phyloP scores from a whole-genome alignment of 2,797 vertebrate genomes.

The Lycodopsis pacificus region DNA sequence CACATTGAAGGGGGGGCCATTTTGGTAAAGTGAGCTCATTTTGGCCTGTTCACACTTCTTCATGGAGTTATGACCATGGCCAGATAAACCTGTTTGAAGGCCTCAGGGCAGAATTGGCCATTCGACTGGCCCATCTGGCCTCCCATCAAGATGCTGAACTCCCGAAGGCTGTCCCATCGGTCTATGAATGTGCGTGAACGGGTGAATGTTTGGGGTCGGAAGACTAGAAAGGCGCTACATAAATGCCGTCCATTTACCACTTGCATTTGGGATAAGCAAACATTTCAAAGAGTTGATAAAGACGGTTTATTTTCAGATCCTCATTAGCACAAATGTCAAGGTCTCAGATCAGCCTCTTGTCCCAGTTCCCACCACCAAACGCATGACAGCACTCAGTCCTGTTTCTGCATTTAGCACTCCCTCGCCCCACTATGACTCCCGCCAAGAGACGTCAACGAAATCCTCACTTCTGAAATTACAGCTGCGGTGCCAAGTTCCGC shows the following conservation, averaged over 20 bases:
- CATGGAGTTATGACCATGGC: not conserved
- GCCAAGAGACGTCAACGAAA: conserved; percentile 33
- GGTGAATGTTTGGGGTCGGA: not conserved
- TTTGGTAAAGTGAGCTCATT: conserved; percentile 33
- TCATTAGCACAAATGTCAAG: conserved; percentile 25
- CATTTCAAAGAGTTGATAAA: not conserved
- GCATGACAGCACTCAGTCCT: conserved; percentile 40
- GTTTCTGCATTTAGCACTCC: conserved; percentile 49
- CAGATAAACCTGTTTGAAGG: conserved; percentile 2
- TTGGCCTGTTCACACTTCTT: conserved; percentile 7
- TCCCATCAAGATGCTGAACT: not conserved
- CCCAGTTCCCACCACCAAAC: conserved; percentile 41
- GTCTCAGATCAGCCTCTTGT: conserved; percentile 37
- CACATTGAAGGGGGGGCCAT: conserved; percentile 2
- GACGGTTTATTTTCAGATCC: not conserved
- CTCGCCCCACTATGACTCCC: not conserved
- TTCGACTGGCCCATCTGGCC: not conserved
- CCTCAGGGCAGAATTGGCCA: conserved; percentile 4
- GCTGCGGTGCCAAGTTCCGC: not conserved
- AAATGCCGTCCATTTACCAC: too few species aligned
- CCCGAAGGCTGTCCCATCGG: too few species aligned
- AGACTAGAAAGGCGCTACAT: not conserved
- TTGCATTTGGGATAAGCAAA: not conserved
- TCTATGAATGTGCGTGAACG: not conserved
- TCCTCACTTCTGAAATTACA: conserved; percentile 28